phyloP scores from a whole-genome alignment of 2,888 invertebrate species.

The Cabera pusaria region DNA sequence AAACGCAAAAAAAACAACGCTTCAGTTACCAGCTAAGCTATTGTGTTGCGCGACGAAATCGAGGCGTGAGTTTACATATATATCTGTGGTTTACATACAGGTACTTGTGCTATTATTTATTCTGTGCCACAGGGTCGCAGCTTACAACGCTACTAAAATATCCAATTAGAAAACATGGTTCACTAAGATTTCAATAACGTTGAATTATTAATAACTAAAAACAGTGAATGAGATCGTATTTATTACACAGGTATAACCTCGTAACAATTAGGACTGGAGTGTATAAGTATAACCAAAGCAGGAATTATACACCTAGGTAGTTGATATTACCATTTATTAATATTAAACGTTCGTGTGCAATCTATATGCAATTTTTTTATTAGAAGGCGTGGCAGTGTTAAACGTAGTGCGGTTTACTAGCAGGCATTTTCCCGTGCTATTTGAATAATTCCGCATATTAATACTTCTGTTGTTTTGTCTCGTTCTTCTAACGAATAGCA shows the following conservation, averaged over 20 bases:
- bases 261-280: slow-evolving; percentile 29
- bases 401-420: slow-evolving; percentile 11
- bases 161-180: background rate
- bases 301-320: slow-evolving; percentile 28
- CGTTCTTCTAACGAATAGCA: slow-evolving; percentile 29
- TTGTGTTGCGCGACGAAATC: too few species aligned
- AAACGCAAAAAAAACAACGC: too few species aligned
- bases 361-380: slow-evolving; percentile 26
- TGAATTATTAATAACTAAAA: slow-evolving; percentile 13
- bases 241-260: slow-evolving; percentile 16
- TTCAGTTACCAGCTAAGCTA: too few species aligned
- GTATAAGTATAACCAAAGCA: slow-evolving; percentile 26
- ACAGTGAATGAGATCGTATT: slow-evolving; percentile 6
- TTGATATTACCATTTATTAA: slow-evolving; percentile 34
- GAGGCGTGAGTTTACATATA: too few species aligned
- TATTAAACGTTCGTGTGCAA: slow-evolving; percentile 28
- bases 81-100: too few species aligned
- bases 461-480: slow-evolving; percentile 36
- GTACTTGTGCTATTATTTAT: too few species aligned
- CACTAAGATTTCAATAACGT: background rate
- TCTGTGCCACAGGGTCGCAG: too few species aligned
- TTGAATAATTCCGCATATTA: slow-evolving; percentile 53
- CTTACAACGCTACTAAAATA: too few species aligned
- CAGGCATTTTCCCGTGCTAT: slow-evolving; percentile 37
- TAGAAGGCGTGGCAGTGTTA: slow-evolving; percentile 41